phyloP scores from a whole-genome alignment of 2,797 vertebrate species.

The Hydrophis major region DNA sequence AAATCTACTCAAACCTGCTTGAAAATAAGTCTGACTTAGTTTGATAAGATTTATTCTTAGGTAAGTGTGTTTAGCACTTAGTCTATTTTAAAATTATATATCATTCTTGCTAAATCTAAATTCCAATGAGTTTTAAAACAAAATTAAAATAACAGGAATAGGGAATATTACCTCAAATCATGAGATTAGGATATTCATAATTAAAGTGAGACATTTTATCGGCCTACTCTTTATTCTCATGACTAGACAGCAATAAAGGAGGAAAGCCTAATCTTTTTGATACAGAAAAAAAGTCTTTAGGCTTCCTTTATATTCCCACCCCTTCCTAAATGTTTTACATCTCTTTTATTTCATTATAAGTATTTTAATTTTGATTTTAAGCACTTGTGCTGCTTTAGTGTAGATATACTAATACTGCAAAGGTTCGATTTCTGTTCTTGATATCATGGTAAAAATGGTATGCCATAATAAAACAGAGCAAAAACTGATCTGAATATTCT shows the following conservation, averaged over 20 bases:
- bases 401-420: background rate
- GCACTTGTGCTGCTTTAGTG: background rate
- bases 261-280: background rate
- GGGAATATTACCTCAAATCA: background rate
- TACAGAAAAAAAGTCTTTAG: background rate
- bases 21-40: background rate
- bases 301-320: background rate
- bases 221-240: background rate
- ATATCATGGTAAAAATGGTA: background rate
- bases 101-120: background rate
- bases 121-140: background rate
- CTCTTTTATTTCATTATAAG: background rate
- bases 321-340: background rate
- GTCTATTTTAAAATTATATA: background rate
- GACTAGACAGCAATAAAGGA: background rate
- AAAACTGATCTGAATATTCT: conserved; percentile 2
- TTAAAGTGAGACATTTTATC: background rate
- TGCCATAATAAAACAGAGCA: background rate
- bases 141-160: background rate
- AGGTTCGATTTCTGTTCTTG: background rate
- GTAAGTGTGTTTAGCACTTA: background rate
- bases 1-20: background rate
- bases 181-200: background rate
- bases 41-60: background rate
- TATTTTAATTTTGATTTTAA: background rate